A percentile compares a stretch with the other conserved stretches of the same genome.
phyloP scores from a whole-genome alignment of 2,888 invertebrate species.

The Leuctra nigra region DNA sequence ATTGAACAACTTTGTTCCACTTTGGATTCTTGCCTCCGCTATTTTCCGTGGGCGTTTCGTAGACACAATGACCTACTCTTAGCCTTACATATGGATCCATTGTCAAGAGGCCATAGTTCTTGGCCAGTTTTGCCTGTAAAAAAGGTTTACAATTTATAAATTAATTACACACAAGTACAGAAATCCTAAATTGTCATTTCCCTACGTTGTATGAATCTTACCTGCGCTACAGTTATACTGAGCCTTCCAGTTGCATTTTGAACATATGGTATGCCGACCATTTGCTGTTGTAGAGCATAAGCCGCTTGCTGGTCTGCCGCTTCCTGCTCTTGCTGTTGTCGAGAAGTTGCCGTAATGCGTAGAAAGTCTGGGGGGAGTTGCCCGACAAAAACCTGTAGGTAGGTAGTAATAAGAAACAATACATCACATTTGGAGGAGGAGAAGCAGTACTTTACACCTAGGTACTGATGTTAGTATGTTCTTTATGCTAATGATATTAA shows the following conservation, averaged over 20 bases:
- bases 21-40: constrained; percentile 92
- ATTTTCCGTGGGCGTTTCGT: constrained; percentile 91
- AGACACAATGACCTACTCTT: constrained; percentile 87
- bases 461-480: no score
- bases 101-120: constrained; percentile 90
- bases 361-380: constrained; percentile 74
- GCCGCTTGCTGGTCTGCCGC: constrained; percentile 75
- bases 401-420: no score
- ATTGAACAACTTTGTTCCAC: constrained; percentile 94
- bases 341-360: constrained; percentile 44
- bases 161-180: not conserved
- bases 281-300: constrained; percentile 61
- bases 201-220: no score
- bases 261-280: constrained; percentile 44
- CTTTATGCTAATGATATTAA: not conserved
- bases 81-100: constrained; percentile 96
- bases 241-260: constrained; percentile 58
- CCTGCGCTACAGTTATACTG: constrained; percentile 79
- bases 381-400: constrained; percentile 63
- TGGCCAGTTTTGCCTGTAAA: constrained; percentile 71
- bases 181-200: no score
- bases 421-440: no score
- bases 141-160: not conserved
- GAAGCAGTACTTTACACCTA: no score
- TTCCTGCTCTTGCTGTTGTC: constrained; percentile 61